A percentile compares a stretch with the other conserved stretches of the same genome.
These are phyloP conservation scores for Odiellus spinosus DNA, from an alignment of 2,888 invertebrate species.

Conservation along the genomic window DNA sequence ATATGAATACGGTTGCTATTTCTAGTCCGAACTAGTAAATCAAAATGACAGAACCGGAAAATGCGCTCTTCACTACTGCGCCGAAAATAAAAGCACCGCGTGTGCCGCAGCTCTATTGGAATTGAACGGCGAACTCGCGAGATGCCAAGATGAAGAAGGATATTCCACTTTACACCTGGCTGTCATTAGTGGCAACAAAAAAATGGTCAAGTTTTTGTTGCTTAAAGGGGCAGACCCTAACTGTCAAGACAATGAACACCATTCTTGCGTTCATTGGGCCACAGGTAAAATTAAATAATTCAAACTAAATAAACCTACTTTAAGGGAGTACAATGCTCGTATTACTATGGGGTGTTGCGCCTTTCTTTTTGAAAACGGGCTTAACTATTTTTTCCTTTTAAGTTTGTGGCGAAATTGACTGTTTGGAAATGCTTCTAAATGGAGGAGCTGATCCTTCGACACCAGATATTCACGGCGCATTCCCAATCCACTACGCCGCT, in stretches of 20 bases:
- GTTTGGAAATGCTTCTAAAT: slow-evolving; percentile 63
- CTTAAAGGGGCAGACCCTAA: slow-evolving; percentile 36
- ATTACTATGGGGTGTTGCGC: too few species aligned
- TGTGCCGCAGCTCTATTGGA: slow-evolving; percentile 52
- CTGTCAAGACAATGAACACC: slow-evolving; percentile 80
- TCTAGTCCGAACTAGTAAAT: slow-evolving; percentile 37
- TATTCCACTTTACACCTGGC: slow-evolving; percentile 89
- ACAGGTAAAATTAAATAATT: slow-evolving; percentile 57
- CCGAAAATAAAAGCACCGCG: slow-evolving; percentile 44
- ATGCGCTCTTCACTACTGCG: slow-evolving; percentile 87
- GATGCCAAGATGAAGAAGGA: slow-evolving; percentile 77
- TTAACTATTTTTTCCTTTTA: too few species aligned
- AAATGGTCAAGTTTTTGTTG: slow-evolving; percentile 29
- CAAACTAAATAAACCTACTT: neutral
- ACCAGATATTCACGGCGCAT: slow-evolving; percentile 84
- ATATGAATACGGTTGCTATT: slow-evolving; percentile 2
- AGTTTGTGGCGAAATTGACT: slow-evolving; percentile 88
- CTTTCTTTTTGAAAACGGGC: too few species aligned
- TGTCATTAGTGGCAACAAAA: slow-evolving; percentile 60
- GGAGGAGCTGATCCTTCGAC: slow-evolving; percentile 70
- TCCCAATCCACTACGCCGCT: slow-evolving; percentile 90
- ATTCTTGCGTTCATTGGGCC: slow-evolving; percentile 95
- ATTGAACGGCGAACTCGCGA: slow-evolving; percentile 67
- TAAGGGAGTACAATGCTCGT: neutral
- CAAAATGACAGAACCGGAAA: slow-evolving; percentile 66